Evolutionary conservation across 2,888 invertebrate genomes (phyloP).

Genomic region (Mactromeris polynyma): DNA sequence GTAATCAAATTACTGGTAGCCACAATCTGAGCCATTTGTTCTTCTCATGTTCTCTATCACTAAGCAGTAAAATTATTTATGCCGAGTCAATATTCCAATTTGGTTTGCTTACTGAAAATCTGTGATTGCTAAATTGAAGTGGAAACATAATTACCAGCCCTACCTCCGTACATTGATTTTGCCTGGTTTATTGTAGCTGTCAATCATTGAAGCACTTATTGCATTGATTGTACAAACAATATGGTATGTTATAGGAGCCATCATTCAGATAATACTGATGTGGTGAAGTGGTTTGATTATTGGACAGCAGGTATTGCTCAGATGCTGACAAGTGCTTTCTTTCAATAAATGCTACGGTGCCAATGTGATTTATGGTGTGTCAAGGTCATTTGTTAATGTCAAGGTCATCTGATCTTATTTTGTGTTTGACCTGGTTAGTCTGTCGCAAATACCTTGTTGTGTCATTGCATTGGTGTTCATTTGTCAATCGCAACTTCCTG

Average conservation of each 20-base stretch:
- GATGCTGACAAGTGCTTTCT: neutral
- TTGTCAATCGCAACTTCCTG: no score
- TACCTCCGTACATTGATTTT: constrained; percentile 9
- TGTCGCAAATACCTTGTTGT: no score
- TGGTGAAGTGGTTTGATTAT: neutral
- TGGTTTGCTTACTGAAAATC: constrained; percentile 1
- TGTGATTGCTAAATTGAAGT: neutral
- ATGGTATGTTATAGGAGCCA: constrained; percentile 5
- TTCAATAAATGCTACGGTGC: neutral
- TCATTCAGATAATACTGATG: neutral
- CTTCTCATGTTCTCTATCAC: neutral
- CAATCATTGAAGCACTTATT: constrained; percentile 1
- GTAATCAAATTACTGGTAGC: neutral
- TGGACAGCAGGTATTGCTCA: neutral
- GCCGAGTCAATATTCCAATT: neutral
- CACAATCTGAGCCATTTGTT: neutral
- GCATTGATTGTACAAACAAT: constrained; percentile 2
- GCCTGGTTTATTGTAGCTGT: neutral
- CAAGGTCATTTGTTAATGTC: neutral
- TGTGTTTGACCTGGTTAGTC: neutral
- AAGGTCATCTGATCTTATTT: neutral
- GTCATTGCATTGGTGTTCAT: no score
- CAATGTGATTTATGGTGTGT: neutral
- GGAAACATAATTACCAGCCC: neutral
- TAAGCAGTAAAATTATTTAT: neutral